Evolutionary conservation across 2,888 invertebrate genomes (phyloP).

Genomic region (Neocrepidodera transversa): DNA sequence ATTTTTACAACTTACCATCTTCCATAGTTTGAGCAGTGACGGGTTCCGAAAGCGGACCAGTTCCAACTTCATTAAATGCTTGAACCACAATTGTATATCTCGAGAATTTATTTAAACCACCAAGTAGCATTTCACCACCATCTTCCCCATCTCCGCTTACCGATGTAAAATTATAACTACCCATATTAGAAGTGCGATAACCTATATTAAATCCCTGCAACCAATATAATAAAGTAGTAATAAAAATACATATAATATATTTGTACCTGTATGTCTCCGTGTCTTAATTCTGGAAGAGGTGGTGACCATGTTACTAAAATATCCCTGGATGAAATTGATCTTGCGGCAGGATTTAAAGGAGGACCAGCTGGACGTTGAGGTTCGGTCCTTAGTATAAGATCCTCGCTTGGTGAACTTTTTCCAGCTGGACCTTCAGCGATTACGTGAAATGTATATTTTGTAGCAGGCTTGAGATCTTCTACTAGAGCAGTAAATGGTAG

Average conservation of each 20-base stretch:
- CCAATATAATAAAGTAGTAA: neutral
- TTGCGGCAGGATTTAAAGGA: slow-evolving; percentile 70
- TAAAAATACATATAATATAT: neutral
- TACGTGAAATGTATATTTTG: slow-evolving; percentile 73
- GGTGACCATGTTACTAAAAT: slow-evolving; percentile 78
- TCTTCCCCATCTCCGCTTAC: slow-evolving; percentile 74
- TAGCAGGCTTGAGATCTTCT: slow-evolving; percentile 75
- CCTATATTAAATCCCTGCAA: slow-evolving; percentile 76
- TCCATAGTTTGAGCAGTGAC: slow-evolving; percentile 75
- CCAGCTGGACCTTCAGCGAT: slow-evolving; percentile 79
- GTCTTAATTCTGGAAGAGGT: slow-evolving; percentile 71
- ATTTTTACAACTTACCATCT: no score
- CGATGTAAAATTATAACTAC: slow-evolving; percentile 72
- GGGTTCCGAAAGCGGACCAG: slow-evolving; percentile 74
- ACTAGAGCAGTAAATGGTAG: slow-evolving; percentile 69
- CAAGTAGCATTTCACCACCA: slow-evolving; percentile 70
- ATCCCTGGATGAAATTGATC: slow-evolving; percentile 76
- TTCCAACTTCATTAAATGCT: slow-evolving; percentile 77
- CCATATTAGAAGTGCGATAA: slow-evolving; percentile 64
- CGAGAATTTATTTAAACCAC: slow-evolving; percentile 70
- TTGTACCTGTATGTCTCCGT: slow-evolving; percentile 71
- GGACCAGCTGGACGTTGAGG: slow-evolving; percentile 76
- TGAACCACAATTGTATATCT: slow-evolving; percentile 74
- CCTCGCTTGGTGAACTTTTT: slow-evolving; percentile 71
- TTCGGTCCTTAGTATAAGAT: slow-evolving; percentile 70